Conservation (phyloP, 2,888 invertebrate species). For the Megalurothrips usitatus region DNA sequence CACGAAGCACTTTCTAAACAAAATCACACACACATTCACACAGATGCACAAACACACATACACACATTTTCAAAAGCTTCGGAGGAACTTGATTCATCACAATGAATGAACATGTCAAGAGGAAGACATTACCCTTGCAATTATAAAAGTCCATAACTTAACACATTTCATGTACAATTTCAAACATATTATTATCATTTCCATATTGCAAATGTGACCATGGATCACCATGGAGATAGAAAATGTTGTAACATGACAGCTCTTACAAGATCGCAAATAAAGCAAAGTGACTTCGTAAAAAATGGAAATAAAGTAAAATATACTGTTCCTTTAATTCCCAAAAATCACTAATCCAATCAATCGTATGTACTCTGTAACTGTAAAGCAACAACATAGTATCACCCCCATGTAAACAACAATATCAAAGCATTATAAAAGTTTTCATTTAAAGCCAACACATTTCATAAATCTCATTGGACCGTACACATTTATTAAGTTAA, state of each 20-base stretch:
- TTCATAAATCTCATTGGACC: constrained; percentile 1
- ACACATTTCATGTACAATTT: background rate
- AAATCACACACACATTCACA: background rate
- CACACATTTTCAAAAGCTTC: background rate
- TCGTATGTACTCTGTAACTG: background rate
- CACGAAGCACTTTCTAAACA: background rate
- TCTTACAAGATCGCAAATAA: background rate
- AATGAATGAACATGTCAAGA: background rate
- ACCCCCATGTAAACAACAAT: background rate
- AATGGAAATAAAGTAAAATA: constrained; percentile 1
- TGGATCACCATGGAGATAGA: background rate
- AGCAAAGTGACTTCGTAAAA: background rate
- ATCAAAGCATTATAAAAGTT: background rate
- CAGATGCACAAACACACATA: background rate
- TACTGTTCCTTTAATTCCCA: background rate
- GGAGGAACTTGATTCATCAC: background rate
- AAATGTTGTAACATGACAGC: constrained; percentile 5
- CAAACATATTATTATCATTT: background rate
- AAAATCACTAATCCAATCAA: background rate
- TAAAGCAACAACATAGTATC: background rate
- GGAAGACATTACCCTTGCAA: constrained; percentile 13
- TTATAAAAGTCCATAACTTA: background rate
- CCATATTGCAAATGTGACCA: background rate
- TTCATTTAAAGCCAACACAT: background rate
- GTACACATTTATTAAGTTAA: background rate